These are phyloP conservation scores for Cephus spinipes DNA, from an alignment of 2,888 invertebrate species.

Conservation along the genomic window DNA sequence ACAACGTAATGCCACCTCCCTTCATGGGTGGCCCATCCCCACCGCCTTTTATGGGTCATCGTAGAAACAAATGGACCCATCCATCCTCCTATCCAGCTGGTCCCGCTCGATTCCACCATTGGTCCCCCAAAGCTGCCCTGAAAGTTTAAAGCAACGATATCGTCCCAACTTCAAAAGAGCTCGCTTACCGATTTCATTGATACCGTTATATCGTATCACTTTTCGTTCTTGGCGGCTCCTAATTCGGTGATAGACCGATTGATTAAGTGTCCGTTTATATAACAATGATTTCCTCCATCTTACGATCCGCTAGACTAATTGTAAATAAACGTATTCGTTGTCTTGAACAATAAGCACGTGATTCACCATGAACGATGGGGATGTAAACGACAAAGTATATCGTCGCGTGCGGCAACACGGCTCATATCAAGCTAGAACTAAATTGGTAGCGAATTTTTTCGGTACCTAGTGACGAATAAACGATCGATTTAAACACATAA, in stretches of 20 bases:
- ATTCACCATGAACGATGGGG: too few relatives aligned
- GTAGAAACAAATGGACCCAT: conserved; percentile 60
- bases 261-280: too few relatives aligned
- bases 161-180: conserved; percentile 26
- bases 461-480: conserved; percentile 35
- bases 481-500: conserved; percentile 35
- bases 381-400: background rate
- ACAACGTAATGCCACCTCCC: conserved; percentile 59
- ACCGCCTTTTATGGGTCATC: conserved; percentile 60
- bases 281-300: too few relatives aligned
- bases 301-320: too few relatives aligned
- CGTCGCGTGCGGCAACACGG: too few relatives aligned
- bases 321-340: background rate
- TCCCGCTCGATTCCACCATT: conserved; percentile 61
- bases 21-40: conserved; percentile 59
- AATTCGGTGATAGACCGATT: too few relatives aligned
- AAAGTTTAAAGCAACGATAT: conserved; percentile 51
- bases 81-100: conserved; percentile 58
- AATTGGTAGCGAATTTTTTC: conserved; percentile 41
- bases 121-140: conserved; percentile 61
- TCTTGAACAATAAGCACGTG: background rate
- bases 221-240: too few relatives aligned
- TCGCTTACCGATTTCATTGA: conserved; percentile 40
- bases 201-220: too few relatives aligned
- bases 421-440: conserved; percentile 9